Percentiles rank a stretch among this genome's conserved stretches.
phyloP scores from a whole-genome alignment of 2,888 invertebrate species.

The Hirtodrosophila duncani region DNA sequence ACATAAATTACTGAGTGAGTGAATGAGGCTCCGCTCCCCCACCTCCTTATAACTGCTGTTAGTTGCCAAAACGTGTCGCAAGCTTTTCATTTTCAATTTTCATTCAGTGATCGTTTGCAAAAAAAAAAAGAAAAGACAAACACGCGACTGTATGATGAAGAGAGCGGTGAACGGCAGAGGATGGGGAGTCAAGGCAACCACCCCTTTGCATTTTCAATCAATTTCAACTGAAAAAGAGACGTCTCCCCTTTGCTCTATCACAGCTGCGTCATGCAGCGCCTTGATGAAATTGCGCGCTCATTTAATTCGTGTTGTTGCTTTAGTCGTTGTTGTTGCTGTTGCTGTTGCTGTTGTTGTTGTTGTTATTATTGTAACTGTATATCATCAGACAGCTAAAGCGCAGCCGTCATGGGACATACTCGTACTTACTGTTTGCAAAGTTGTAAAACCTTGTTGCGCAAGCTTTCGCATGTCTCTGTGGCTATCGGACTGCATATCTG shows the following conservation, averaged over 20 bases:
- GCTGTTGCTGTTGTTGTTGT: conserved; percentile 19
- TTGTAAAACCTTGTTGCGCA: conserved; percentile 46
- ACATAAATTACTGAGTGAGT: conserved; percentile 24
- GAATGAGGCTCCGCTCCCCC: no score
- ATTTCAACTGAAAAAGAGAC: no score
- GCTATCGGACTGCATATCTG: conserved; percentile 6
- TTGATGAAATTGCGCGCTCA: conserved; percentile 34
- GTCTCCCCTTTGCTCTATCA: no score
- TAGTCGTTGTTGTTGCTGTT: conserved; percentile 14
- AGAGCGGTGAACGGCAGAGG: conserved; percentile 4
- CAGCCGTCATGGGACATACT: conserved; percentile 28
- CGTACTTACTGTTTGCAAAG: conserved; percentile 16
- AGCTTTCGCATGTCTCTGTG: conserved; percentile 24
- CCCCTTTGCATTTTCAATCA: no score
- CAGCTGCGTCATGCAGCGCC: conserved; percentile 31
- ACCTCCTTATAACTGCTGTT: no score
- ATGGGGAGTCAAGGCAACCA: background rate
- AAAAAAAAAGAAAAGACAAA: background rate
- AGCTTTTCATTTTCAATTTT: conserved; percentile 33
- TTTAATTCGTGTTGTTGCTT: background rate
- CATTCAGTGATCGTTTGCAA: conserved; percentile 28
- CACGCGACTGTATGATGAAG: conserved; percentile 2
- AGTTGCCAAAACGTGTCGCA: no score
- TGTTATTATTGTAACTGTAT: conserved; percentile 44
- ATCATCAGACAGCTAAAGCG: conserved; percentile 19